phyloP scores from a whole-genome alignment of 2,797 vertebrate genomes.

The Pseudochirops cupreus region DNA sequence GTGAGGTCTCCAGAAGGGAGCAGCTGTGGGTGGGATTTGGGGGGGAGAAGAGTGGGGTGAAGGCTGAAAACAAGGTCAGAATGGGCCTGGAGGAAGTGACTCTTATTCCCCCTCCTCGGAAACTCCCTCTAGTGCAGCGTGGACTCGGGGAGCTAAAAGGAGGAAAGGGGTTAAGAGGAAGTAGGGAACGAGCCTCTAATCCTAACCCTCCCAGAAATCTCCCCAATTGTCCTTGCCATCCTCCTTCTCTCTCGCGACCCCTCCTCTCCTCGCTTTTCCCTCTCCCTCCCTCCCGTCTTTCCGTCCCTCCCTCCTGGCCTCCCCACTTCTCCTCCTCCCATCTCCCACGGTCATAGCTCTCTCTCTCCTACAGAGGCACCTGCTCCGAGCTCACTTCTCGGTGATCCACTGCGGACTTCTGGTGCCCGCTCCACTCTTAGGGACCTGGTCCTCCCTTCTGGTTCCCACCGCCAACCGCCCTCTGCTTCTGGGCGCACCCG shows the following conservation, averaged over 20 bases:
- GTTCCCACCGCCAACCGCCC: constrained; percentile 41
- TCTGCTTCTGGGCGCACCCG: background rate
- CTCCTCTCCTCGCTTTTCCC: constrained; percentile 56
- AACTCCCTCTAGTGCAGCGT: background rate
- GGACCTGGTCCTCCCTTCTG: constrained; percentile 13
- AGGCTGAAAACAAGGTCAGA: constrained; percentile 18
- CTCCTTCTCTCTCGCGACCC: constrained; percentile 17
- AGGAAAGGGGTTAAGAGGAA: background rate
- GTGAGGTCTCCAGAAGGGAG: background rate
- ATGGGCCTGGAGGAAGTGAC: background rate
- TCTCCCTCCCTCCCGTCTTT: constrained; percentile 65
- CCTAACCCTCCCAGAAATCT: constrained; percentile 62
- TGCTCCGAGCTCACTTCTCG: constrained; percentile 74
- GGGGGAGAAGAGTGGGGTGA: background rate
- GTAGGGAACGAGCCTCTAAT: constrained; percentile 23
- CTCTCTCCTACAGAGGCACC: constrained; percentile 72
- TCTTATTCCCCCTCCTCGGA: background rate
- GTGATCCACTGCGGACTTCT: constrained; percentile 67
- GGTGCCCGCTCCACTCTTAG: constrained; percentile 45
- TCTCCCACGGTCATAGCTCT: constrained; percentile 11
- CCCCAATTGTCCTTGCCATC: constrained; percentile 57
- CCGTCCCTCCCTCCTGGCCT: constrained; percentile 42
- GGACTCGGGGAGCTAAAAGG: background rate
- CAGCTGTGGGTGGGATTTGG: background rate
- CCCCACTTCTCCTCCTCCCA: background rate